Base-by-base conservation (phyloP, 2,888 invertebrate species). In the Phalera bucephala region DNA sequence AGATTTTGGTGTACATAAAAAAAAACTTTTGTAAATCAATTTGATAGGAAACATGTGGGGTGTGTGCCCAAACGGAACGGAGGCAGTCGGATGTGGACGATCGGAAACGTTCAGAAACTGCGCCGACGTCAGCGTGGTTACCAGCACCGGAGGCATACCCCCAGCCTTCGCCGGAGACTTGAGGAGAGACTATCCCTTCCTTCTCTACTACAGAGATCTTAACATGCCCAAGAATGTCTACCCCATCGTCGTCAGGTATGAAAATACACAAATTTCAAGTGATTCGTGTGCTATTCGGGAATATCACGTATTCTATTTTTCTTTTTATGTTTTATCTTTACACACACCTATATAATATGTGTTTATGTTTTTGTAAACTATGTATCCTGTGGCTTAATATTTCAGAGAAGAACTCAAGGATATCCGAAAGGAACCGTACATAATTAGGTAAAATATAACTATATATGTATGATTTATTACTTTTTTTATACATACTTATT, bases 51-150 rank as follows among this genome's bases (percentile, higher is more conserved):
- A 97, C 71, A 96, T 96, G 93, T 97, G 97, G 97, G 97, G 97
- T 3, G 92, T 91, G 11, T 97, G 97, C 66, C 80, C 92, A 0
- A 96, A 97, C 72, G 97, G 97, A 26, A 96, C 96, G 0, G 95
- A 96, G 67, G 95, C 95, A 0, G 94, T 96, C 1, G 97, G 97
- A 1, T 97, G 97, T 68, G 97, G 97, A n/a, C 92, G 93, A 48
- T 95, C 97, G 5, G 97, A 97, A 83, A 96, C 96, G 0, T 97
- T 97, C 82, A 91, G 96, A 42, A 97, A 97, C 74, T 97, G 97
- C 70, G 97, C 97, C 0, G 97, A 97, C 73, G 92, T 97, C 38
- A 93, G 93, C 36, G 94, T 97, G 51, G 88, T 94, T 4, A 95
- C 95, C 17, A 96, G 93, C 73, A 94, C 95, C 1, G 95, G 93